Percentiles rank a stretch among this genome's conserved stretches.
Conservation (phyloP, 2,888 invertebrate genomes). For the Dolichopus griseipennis region DNA sequence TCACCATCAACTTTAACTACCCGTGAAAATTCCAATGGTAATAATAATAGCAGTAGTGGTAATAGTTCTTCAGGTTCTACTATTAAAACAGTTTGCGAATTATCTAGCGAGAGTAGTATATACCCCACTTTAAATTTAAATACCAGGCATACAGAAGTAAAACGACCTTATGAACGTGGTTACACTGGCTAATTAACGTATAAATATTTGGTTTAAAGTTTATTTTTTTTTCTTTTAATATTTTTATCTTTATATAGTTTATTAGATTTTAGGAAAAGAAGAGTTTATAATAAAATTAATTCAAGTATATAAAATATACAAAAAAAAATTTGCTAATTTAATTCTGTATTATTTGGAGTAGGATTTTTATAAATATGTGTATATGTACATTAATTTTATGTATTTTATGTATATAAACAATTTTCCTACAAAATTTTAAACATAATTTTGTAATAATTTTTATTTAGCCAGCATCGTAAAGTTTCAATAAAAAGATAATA, state of each 20-base stretch:
- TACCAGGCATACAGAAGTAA: conserved; percentile 48
- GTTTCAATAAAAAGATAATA: not conserved
- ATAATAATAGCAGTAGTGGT: not conserved
- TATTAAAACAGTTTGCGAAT: conserved; percentile 48
- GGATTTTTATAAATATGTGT: not conserved
- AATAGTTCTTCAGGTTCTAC: conserved; percentile 24
- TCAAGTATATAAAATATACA: not conserved
- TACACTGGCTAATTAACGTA: conserved; percentile 32
- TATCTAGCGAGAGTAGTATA: conserved; percentile 45
- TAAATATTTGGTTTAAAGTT: not conserved
- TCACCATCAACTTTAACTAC: conserved; percentile 23
- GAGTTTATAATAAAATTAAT: not conserved
- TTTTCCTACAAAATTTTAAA: not conserved
- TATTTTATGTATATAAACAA: not conserved
- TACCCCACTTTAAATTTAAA: conserved; percentile 51
- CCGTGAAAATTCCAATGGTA: conserved; percentile 26
- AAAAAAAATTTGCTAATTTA: not conserved
- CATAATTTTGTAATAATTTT: not conserved
- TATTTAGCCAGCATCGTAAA: not conserved
- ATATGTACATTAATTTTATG: not conserved
- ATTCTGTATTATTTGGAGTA: not conserved
- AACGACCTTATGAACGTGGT: conserved; percentile 38
- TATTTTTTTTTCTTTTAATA: not conserved
- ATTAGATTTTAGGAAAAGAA: not conserved
- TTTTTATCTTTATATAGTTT: not conserved